Conservation (phyloP, 2,797 vertebrate genomes). For the Pelobates cultripes region DNA sequence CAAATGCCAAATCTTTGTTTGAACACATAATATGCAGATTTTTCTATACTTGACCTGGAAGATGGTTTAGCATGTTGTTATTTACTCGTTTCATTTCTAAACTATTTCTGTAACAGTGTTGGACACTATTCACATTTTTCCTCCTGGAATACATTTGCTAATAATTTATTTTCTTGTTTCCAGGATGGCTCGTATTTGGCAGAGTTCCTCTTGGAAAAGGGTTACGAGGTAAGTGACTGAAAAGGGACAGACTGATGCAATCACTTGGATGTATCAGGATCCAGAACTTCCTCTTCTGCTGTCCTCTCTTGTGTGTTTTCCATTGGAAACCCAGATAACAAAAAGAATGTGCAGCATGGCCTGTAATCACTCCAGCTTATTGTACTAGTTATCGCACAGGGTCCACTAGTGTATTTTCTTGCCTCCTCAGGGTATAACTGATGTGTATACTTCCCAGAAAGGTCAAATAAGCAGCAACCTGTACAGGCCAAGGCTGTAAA, state of each 20-base stretch:
- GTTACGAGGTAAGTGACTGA: conserved; percentile 91
- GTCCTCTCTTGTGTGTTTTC: conserved; percentile 75
- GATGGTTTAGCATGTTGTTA: too few species aligned
- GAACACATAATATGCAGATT: too few species aligned
- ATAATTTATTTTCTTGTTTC: conserved; percentile 60
- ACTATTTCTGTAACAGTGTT: neutral
- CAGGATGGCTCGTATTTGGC: conserved; percentile 99
- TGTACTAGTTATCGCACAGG: conserved; percentile 74
- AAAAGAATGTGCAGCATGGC: conserved; percentile 68
- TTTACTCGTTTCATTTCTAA: neutral
- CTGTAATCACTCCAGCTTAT: conserved; percentile 74
- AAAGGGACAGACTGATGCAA: conserved; percentile 59
- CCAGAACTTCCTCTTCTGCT: conserved; percentile 69
- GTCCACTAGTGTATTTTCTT: conserved; percentile 68
- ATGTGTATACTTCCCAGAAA: conserved; percentile 67
- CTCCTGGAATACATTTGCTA: neutral
- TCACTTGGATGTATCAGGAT: conserved; percentile 61
- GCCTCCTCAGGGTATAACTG: conserved; percentile 64
- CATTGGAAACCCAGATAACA: conserved; percentile 83
- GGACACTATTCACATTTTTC: neutral
- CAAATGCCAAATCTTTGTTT: too few species aligned
- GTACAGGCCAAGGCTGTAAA: conserved; percentile 58
- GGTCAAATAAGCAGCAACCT: conserved; percentile 71
- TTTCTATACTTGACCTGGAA: too few species aligned
- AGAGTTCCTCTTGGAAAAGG: conserved; percentile 94